Evolutionary conservation across 2,797 vertebrate species (phyloP).

Genomic region (Mycteria americana): DNA sequence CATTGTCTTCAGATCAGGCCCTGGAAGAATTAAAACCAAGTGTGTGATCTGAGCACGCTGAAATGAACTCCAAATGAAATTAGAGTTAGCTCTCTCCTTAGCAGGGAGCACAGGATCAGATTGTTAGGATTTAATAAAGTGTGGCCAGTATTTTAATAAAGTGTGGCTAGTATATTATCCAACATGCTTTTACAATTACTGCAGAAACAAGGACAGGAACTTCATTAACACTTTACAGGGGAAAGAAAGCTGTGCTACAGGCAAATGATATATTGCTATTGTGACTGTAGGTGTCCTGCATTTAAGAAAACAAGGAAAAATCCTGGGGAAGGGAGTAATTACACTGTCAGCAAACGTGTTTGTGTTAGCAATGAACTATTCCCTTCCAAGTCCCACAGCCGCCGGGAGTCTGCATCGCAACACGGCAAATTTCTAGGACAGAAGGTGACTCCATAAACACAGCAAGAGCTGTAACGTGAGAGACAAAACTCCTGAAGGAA

Average conservation of each 20-base stretch:
- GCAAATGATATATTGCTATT: slow-evolving; percentile 44
- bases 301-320: slow-evolving; percentile 39
- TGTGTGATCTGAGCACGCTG: not conserved
- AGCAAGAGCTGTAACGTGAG: not conserved
- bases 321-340: slow-evolving; percentile 40
- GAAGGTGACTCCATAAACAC: slow-evolving; percentile 51
- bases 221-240: slow-evolving; percentile 68
- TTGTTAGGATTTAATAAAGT: slow-evolving; percentile 62
- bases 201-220: slow-evolving; percentile 58
- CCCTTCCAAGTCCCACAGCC: not conserved
- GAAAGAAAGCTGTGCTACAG: slow-evolving; percentile 51
- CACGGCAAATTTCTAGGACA: slow-evolving; percentile 5
- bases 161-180: slow-evolving; percentile 62
- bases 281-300: slow-evolving; percentile 59
- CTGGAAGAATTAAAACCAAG: slow-evolving; percentile 63
- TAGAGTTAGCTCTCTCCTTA: not conserved
- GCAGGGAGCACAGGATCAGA: slow-evolving; percentile 9
- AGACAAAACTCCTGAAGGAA: slow-evolving; percentile 8
- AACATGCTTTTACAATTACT: slow-evolving; percentile 60
- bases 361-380: not conserved
- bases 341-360: slow-evolving; percentile 50
- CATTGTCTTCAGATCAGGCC: not conserved
- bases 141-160: slow-evolving; percentile 61
- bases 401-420: not conserved
- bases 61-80: slow-evolving; percentile 21